These are phyloP conservation scores for Gorsachius goisagi DNA, from an alignment of 2,113 vertebrate genomes.

Conservation along the genomic window DNA sequence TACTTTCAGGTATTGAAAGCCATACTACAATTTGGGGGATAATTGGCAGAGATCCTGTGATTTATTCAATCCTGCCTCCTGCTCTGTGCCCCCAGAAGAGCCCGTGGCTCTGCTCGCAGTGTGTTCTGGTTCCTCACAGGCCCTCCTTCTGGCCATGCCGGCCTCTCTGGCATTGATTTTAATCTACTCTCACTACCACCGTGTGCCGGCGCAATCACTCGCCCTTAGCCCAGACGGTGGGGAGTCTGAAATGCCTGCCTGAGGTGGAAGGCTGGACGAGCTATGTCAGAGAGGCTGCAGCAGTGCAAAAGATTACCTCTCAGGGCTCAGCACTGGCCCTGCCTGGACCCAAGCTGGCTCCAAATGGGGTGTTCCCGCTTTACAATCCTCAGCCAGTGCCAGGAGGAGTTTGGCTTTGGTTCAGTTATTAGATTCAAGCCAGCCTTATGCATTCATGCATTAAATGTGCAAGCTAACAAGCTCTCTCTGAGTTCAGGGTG, in stretches of 20 bases:
- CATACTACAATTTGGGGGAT: background rate
- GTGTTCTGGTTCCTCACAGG: rapidly evolving
- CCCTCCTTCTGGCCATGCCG: background rate
- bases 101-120: rapidly evolving
- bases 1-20: background rate
- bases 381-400: background rate
- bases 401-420: background rate
- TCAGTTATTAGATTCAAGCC: background rate
- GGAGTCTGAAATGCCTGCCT: background rate
- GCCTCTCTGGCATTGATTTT: background rate
- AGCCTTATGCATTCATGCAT: background rate
- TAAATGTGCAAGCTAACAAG: background rate
- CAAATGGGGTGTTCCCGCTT: background rate
- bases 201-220: rapidly evolving
- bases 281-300: background rate
- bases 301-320: rapidly evolving
- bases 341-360: background rate
- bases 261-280: rapidly evolving
- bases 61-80: background rate
- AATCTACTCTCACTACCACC: rapidly evolving
- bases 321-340: background rate
- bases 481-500: background rate
- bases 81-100: background rate
- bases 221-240: background rate
- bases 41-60: background rate